Evolutionary conservation across 2,888 invertebrate genomes (phyloP), one percentile per base, ranked within the genome.

Genomic region (Cantharis rufa): DNA sequence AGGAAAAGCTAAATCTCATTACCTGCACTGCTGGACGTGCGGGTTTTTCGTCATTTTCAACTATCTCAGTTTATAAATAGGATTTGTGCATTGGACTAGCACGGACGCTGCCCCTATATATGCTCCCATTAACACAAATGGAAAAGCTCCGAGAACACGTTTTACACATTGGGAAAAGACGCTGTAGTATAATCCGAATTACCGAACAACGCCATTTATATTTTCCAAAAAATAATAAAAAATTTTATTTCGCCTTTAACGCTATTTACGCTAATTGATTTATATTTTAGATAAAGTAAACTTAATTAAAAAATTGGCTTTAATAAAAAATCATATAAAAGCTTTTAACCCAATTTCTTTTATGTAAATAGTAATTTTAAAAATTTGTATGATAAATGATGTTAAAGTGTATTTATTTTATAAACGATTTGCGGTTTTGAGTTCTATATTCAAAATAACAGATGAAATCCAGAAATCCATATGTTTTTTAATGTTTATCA

Each of bases 91-190:
- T 81, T 81, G 83, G 84, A 82, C 83, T 82, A 74, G 78, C 76
- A 82, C 82, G 83, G 82, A 72, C 76, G 79, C 81, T 80, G 81
- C 85, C 84, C 84, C 84, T 85, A 84, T 84, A 84, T 84, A 82
- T 84, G 84, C 82, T 79, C 83, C 87, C 88, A 87, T 88, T 88
- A 88, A 85, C 84, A 82, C 83, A 87, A 87, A 88, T 87, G 87
- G 87, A 85, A 86, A 87, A 87, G 85, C 87, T 86, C 85, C 85
- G 84, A 82, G 84, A 85, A 88, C 88, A 88, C 85, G 88, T 84
- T 87, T 88, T 86, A 85, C 86, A 87, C 88, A 87, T 88, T 86
- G 85, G 84, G 85, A 86, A 66, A 87, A 86, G 86, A 86, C 86
- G 85, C 77, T 83, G 81, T 82, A 79, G 83, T 85, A 86, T 87